phyloP scores from a whole-genome alignment of 2,888 invertebrate genomes.

The Dryadula phaetusa region DNA sequence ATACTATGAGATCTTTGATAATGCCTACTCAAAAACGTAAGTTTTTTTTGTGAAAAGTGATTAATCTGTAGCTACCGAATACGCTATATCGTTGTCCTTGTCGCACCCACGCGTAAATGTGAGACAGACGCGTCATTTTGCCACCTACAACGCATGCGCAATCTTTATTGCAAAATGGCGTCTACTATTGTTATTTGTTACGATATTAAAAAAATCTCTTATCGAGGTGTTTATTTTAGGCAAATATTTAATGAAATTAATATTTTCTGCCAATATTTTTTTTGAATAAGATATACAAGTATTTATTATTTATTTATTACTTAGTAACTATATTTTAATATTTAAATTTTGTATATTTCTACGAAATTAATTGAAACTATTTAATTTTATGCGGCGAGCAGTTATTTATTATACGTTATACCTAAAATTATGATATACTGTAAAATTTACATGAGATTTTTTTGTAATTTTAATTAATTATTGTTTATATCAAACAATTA shows the following conservation, averaged over 20 bases:
- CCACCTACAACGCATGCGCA: slow-evolving; percentile 40
- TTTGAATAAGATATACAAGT: not conserved
- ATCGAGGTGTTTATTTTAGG: not conserved
- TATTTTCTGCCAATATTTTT: not conserved
- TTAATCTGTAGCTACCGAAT: slow-evolving; percentile 45
- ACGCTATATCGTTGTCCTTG: slow-evolving; percentile 54
- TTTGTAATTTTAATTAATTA: no score
- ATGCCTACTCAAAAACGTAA: slow-evolving; percentile 20
- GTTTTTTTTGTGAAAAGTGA: slow-evolving; percentile 41
- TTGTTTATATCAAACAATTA: no score
- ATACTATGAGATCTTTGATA: slow-evolving; percentile 1
- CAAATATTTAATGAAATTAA: not conserved
- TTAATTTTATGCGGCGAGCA: not conserved
- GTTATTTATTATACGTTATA: not conserved
- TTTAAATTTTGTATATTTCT: not conserved
- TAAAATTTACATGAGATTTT: slow-evolving; percentile 3
- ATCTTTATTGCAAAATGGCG: slow-evolving; percentile 62
- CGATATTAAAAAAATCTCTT: slow-evolving; percentile 7
- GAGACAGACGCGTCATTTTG: slow-evolving; percentile 35
- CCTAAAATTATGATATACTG: not conserved
- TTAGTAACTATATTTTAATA: not conserved
- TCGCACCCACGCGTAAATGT: slow-evolving; percentile 54
- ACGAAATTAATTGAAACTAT: not conserved
- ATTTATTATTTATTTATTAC: not conserved
- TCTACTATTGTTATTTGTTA: slow-evolving; percentile 43